Conservation (phyloP, 2,888 invertebrate species). For the Branchinecta sandiegonensis region DNA sequence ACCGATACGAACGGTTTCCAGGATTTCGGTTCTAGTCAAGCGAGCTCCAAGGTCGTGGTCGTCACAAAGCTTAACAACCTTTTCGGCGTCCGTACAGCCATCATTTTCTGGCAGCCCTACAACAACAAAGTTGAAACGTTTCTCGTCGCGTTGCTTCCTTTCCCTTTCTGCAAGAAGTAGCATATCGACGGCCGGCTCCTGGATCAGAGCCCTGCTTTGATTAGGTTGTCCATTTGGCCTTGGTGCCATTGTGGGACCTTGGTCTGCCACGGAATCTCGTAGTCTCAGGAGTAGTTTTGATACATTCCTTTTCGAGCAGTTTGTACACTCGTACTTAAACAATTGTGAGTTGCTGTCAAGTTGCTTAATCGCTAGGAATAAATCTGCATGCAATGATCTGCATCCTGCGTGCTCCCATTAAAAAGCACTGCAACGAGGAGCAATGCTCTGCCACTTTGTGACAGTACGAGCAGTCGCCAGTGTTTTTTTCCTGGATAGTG, state of each 20-base stretch:
- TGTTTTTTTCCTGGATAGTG: background rate
- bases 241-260: constrained; percentile 8
- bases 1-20: too few relatives aligned
- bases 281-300: background rate
- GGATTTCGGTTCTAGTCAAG: background rate
- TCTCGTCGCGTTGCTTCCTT: constrained; percentile 11
- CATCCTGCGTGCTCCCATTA: constrained; percentile 5
- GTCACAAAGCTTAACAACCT: background rate
- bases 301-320: too few relatives aligned
- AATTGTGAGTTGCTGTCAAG: too few relatives aligned
- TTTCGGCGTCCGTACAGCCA: constrained; percentile 5
- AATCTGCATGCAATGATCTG: constrained; percentile 1
- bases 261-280: constrained; percentile 14
- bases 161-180: background rate
- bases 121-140: constrained; percentile 14
- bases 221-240: constrained; percentile 8
- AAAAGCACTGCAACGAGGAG: constrained; percentile 11
- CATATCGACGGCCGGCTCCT: constrained; percentile 4
- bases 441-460: constrained; percentile 8
- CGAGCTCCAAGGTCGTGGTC: constrained; percentile 7
- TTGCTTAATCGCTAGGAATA: background rate
- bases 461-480: constrained; percentile 14
- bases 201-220: constrained; percentile 14
- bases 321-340: too few relatives aligned
- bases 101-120: constrained; percentile 14